Evolutionary conservation across 2,113 vertebrate genomes (phyloP), one percentile per base, ranked within the genome.

Genomic region (Ciconia stormi): DNA sequence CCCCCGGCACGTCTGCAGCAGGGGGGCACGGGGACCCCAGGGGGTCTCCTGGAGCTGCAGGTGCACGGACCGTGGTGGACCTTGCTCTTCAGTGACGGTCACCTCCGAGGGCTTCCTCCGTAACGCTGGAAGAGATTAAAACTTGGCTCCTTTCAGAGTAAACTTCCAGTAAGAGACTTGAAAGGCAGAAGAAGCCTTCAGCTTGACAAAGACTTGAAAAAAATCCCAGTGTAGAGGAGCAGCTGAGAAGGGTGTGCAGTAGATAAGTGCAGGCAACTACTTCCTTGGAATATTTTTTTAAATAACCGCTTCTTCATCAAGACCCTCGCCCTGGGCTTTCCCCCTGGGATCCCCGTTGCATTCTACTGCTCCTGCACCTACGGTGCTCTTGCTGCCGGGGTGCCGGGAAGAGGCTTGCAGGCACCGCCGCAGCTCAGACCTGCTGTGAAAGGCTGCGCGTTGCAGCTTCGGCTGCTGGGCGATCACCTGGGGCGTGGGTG

Each of bases 401-500:
- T 10, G 5, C 66, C 2, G 27, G 36, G 36, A 46, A 16, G 29
- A 70, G 36, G 16, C 40, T 47, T 46, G 4, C 26, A 11, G 42
- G 50, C 22, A 8, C 20, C 30, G 13, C 53, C 12, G 3, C 73
- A 17, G 23, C 69, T 83, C 67, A 0, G 0, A 6, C 20, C 66
- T 27, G 50, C 4, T 13, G 40, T 46, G 25, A 11, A 25, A 12
- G 44, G 44, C 19, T 47, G 42, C 3, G 5, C 8, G n/a, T 7
- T 16, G 82, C 15, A 26, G 19, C 47, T 50, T 63, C 22, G 6
- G 13, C 36, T 15, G 5, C 71, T 21, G 36, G 21, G 29, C 1
- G 10, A n/a, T 55, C 3, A 6, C 20, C 8, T 0, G 3, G 46
- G 42, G 2, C 14, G 4, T 2, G 29, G 2, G 14, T 30, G 47